Evolutionary conservation across 2,797 vertebrate genomes (phyloP), one percentile per base, ranked within the genome.

Genomic region (Parotocinclus haroldoi): DNA sequence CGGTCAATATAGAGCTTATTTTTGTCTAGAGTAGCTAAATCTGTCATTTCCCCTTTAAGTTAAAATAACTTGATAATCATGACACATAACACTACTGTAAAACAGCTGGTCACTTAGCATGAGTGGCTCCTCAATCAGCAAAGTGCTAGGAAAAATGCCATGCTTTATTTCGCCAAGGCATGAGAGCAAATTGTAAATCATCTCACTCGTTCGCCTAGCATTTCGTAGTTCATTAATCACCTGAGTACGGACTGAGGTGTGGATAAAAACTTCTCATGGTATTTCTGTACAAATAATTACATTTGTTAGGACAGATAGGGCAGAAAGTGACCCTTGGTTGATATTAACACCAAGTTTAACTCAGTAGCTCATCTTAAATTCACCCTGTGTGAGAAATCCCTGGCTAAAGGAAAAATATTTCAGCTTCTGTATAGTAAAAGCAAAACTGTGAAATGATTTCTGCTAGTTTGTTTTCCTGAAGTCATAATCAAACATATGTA

Each of bases 71-170:
- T 4, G 3, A 16, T 60, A 63, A 45, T 51, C 19, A 18, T 49
- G 18, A 19, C n/a, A n/a, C n/a, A n/a, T n/a, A n/a, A 49, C 16
- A 16, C 56, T 58, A 53, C 66, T 61, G 58, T 37, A 59, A 73
- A 62, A 65, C 59, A 68, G 54, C 13, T 14, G 62, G 54, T 45
- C 61, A 74, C 86, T 84, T 76, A 71, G 74, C 59, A 48, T 58
- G 76, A 84, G 74, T 81, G 79, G 63, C 74, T 78, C 63, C 65
- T 80, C 81, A 87, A 86, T 88, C 84, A 87, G 81, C 69, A 76
- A 85, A 88, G 80, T 86, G 83, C 73, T 62, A 58, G 62, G 42
- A 46, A 79, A 69, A 76, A 71, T 59, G 56, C 45, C 46, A 45
- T 49, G 59, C 65, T 87, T 84, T 79, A 81, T 76, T 82, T 81